phyloP scores from a whole-genome alignment of 2,113 vertebrate genomes.

The Elanus axillaris region DNA sequence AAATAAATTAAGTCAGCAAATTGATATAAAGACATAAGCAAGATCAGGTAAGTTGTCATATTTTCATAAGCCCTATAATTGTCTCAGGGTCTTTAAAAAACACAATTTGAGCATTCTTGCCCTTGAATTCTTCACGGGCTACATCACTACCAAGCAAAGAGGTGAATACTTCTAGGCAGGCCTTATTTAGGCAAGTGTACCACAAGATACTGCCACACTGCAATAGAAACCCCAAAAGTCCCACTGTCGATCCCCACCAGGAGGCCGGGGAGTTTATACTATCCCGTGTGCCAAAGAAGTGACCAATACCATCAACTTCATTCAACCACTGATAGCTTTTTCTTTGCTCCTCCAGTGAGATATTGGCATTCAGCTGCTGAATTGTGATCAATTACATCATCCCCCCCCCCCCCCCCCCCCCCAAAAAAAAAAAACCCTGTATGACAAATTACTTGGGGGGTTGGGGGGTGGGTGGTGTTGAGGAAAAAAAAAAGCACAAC shows the following conservation, averaged over 20 bases:
- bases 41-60: not conserved
- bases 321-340: not conserved
- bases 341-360: not conserved
- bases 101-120: not conserved
- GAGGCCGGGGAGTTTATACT: not conserved
- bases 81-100: not conserved
- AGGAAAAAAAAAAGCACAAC: not conserved
- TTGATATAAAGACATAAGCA: not conserved
- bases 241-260: not conserved
- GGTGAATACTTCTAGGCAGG: not conserved
- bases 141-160: not conserved
- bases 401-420: accelerated
- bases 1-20: conserved; percentile 24
- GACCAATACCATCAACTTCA: not conserved
- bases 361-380: not conserved
- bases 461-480: too few relatives aligned
- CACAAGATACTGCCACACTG: not conserved
- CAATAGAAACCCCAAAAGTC: not conserved
- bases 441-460: not conserved
- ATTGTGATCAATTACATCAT: not conserved
- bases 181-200: not conserved
- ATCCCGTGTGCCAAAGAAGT: not conserved
- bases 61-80: not conserved
- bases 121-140: conserved; percentile 5
- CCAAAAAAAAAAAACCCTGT: not conserved